These are phyloP conservation scores for Diabrotica balteata DNA, from an alignment of 2,888 invertebrate genomes.

Conservation along the genomic window DNA sequence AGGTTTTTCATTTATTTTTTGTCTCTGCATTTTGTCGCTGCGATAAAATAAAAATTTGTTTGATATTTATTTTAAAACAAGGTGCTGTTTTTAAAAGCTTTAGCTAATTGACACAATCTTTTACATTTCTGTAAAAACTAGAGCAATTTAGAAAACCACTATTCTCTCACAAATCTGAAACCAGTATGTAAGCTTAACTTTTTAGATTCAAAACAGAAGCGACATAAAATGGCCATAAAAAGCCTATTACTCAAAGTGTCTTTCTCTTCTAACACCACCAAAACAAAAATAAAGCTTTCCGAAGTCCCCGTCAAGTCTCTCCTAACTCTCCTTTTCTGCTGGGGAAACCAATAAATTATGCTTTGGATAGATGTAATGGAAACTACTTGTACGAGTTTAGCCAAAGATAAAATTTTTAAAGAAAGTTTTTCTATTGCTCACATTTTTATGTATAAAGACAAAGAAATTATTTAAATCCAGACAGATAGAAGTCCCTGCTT, in stretches of 20 bases:
- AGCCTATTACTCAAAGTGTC: constrained; percentile 16
- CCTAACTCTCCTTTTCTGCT: not conserved
- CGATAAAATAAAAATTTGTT: too few species aligned
- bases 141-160: not conserved
- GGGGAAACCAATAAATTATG: constrained; percentile 14
- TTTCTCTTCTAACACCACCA: constrained; percentile 5
- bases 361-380: constrained; percentile 13
- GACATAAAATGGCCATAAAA: constrained; percentile 17
- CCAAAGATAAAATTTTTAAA: constrained; percentile 11
- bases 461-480: not conserved
- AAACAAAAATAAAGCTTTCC: constrained; percentile 15
- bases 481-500: not conserved
- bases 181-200: not conserved
- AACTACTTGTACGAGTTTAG: constrained; percentile 15
- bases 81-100: too few species aligned
- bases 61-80: too few species aligned
- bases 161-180: not conserved
- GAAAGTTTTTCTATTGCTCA: constrained; percentile 8
- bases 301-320: constrained; percentile 14
- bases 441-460: not conserved
- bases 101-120: too few species aligned
- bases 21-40: too few species aligned
- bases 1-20: too few species aligned
- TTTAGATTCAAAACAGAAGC: constrained; percentile 5
- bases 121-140: not conserved